Percentiles rank a stretch among this genome's conserved stretches.
These are phyloP conservation scores for Dinocampus coccinellae DNA, from an alignment of 2,888 invertebrate genomes.

Conservation along the genomic window DNA sequence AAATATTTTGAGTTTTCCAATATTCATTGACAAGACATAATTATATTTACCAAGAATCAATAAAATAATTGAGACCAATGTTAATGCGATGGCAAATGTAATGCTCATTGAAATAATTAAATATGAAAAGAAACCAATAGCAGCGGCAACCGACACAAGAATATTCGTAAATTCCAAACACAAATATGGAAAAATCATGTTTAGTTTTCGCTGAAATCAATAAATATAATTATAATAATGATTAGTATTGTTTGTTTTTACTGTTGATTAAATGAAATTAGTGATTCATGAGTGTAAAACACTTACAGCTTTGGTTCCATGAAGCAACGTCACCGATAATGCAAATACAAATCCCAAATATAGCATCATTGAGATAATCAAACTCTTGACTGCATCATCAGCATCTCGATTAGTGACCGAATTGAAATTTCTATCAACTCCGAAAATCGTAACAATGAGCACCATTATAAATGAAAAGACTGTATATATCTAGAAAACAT, in stretches of 20 bases:
- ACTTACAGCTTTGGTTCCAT: too few species aligned
- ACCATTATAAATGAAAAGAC: not conserved
- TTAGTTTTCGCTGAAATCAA: not conserved
- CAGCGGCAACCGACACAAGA: not conserved
- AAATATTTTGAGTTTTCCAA: not conserved
- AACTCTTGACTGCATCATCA: too few species aligned
- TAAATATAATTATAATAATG: not conserved
- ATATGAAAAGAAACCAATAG: not conserved
- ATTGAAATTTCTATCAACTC: too few species aligned
- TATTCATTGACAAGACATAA: not conserved
- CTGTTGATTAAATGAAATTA: too few species aligned
- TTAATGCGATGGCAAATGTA: not conserved
- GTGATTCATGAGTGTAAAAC: too few species aligned
- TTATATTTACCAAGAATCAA: not conserved
- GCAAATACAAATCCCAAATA: too few species aligned
- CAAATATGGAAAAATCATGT: not conserved
- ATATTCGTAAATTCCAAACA: not conserved
- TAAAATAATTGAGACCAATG: not conserved
- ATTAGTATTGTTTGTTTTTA: not conserved
- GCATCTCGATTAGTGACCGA: too few species aligned
- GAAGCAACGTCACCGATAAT: too few species aligned
- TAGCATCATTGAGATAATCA: too few species aligned
- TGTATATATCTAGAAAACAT: not conserved
- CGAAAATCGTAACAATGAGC: not conserved
- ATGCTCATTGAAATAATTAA: not conserved